Base-by-base conservation (phyloP, 2,797 vertebrate species). In the Cetoscarus ocellatus region DNA sequence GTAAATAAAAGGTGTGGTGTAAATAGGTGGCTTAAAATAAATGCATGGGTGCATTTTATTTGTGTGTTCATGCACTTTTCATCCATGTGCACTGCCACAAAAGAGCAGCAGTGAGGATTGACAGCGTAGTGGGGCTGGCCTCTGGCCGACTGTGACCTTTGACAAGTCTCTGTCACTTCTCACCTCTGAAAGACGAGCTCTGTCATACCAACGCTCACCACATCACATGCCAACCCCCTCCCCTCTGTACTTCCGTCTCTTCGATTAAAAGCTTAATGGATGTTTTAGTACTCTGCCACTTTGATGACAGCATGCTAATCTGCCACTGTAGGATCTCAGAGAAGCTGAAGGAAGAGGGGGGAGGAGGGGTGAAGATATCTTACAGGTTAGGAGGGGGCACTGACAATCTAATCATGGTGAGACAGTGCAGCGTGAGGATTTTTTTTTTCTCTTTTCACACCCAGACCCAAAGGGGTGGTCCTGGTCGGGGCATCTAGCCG, bases 71-170 rank as follows among this genome's bases (percentile, higher is more conserved):
- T 80, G 75, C n/a, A 34, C 60, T 84, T 83, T 82, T 82, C 79
- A 85, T 86, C 78, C 80, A 62, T 76, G 79, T 68, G 54, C 60
- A 39, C 69, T 9, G 18, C 67, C 76, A 75, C 65, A 84, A 88
- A 91, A 84, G 88, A 93, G 85, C 91, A 86, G 80, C 61, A 3
- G 80, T 58, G 3, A 10, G 71, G 82, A 81, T 64, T 82, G 83
- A 88, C 87, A 85, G 79, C 40, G 27, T 19, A 51, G 70, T 27
- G 75, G 79, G 82, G 86, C 78, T 83, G 84, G 88, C 92, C 92
- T 85, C 91, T 93, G 86, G 92, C 90, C 85, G 83, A 73, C 77
- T 52, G 53, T 83, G 91, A 92, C 92, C 92, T 93, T 93, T 93
- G 88, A 89, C 84, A 89, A 91, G 82, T 82, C 88, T 88, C 83